phyloP scores from a whole-genome alignment of 2,888 invertebrate genomes.

The Clitarchus hookeri region DNA sequence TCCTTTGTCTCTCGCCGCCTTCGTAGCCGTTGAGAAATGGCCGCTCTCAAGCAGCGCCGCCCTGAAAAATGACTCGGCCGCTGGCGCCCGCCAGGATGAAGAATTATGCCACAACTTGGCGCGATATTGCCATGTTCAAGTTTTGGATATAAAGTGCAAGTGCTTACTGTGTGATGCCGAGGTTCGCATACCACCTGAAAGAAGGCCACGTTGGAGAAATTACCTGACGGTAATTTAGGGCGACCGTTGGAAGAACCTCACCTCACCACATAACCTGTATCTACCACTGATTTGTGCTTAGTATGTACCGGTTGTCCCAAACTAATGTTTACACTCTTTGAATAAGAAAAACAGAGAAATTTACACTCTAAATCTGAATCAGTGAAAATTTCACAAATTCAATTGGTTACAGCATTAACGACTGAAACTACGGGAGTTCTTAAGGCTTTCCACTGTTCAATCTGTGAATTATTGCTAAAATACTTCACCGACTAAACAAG shows the following conservation, averaged over 20 bases:
- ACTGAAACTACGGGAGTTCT: too few relatives aligned
- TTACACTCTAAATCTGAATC: too few relatives aligned
- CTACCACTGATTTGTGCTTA: too few relatives aligned
- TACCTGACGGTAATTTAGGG: not conserved
- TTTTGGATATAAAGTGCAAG: constrained; percentile 14
- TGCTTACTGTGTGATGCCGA: not conserved
- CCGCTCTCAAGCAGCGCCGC: not conserved
- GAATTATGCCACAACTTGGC: constrained; percentile 10
- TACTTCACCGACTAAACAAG: too few relatives aligned
- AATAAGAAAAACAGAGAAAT: too few relatives aligned
- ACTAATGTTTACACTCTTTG: too few relatives aligned
- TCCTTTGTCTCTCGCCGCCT: not conserved
- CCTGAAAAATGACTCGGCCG: not conserved
- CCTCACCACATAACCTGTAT: too few relatives aligned
- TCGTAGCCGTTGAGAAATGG: not conserved
- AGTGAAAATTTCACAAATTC: too few relatives aligned
- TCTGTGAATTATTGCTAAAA: too few relatives aligned
- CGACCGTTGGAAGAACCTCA: not conserved
- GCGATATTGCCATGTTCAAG: constrained; percentile 10
- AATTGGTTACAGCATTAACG: too few relatives aligned
- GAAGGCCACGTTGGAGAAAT: not conserved
- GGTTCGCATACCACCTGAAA: not conserved
- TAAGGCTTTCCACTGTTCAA: too few relatives aligned
- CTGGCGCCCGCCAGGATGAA: not conserved
- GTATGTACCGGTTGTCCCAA: too few relatives aligned